Base-by-base conservation (phyloP, 2,797 vertebrate genomes). In the Urosaurus nigricauda region DNA sequence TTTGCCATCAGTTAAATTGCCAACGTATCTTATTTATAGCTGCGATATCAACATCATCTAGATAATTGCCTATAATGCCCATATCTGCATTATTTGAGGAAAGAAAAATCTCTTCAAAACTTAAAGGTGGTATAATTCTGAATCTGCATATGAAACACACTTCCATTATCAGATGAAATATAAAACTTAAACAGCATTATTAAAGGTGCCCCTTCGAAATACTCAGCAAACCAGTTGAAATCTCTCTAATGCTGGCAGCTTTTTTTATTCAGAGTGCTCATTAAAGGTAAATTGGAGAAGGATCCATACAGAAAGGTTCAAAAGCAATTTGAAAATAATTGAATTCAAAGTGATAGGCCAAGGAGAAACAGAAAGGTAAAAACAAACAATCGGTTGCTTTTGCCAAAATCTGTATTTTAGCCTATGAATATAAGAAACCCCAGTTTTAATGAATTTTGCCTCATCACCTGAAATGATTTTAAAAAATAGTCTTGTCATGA, bases 331-430 rank as follows among this genome's bases (percentile, higher is more conserved):
- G 65, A 68, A 77, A 93, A 91, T 91, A 87, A 94, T 3, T 84
- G 3, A 85, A 93, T 87, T 92, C 58, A 51, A 93, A 93, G 56
- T 90, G 86, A 86, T 2, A 0, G 2, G 32, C 26, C 35, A 91
- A 90, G 35, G 29, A 5, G 63, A 65, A 5, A 60, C 26, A 37
- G 24, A 84, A 90, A 83, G 21, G 80, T 4, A 85, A 80, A 89
- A 70, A 32, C 19, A 51, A 85, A 8, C 7, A 90, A 91, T 77
- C 2, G 24, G 35, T 0, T 53, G 79, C 68, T 13, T 5, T 88
- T 11, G 56, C 37, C 80, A 84, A 79, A 87, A 65, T 82, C 79
- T 82, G 74, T 53, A 26, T 16, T 78, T 89, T 83, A 71, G 47
- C 56, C 87, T 87, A 88, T 91, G 77, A 88, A 90, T 77, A 47